Base-by-base conservation (phyloP, 1,140 invertebrate genomes). In the Solenopsis fugax region DNA sequence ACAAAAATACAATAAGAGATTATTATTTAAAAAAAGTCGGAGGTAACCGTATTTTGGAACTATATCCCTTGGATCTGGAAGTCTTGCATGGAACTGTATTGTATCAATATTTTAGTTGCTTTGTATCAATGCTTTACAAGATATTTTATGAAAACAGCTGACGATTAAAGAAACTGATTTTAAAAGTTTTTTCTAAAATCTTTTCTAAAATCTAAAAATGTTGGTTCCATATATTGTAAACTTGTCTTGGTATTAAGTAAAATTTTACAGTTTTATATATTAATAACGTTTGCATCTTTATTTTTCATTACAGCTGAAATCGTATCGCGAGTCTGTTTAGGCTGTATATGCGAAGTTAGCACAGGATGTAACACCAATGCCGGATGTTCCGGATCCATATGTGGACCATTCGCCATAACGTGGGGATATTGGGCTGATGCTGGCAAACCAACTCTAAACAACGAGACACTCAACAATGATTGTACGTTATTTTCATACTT, bases 401-500 rank as follows among this genome's bases (percentile, higher is more conserved):
- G 98, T 88, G 98, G 98, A 1, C 96, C 98, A 10, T 98, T 98
- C 95, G 96, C 96, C 64, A 98, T 98, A 87, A 98, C 98, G 0
- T 98, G 97, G 97, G 96, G 96, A 0, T 99, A 98, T 91, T 98
- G 98, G 98, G 94, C 97, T 0, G 98, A 99, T 93, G 96, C 96
- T 87, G 98, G 98, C 37, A 98, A 98, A 95, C 97, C 97, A 4
- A 97, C 97, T 13, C 89, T 97, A 7, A 93, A 95, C 29, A 95
- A 96, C 69, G 96, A 97, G 88, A 92, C 96, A 12, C 18, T 21
- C 12, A 65, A 9, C 7, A 3, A 65, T 18, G 16, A 94, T 78
- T 92, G 93, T 92, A 84, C 56, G 92, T 91, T 1, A 16, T 41
- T 67, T 21, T 62, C 4, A 6, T 18, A 73, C 4, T 65, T 34